Conservation (phyloP, 2,797 vertebrate genomes). For the Lithobates pipiens region DNA sequence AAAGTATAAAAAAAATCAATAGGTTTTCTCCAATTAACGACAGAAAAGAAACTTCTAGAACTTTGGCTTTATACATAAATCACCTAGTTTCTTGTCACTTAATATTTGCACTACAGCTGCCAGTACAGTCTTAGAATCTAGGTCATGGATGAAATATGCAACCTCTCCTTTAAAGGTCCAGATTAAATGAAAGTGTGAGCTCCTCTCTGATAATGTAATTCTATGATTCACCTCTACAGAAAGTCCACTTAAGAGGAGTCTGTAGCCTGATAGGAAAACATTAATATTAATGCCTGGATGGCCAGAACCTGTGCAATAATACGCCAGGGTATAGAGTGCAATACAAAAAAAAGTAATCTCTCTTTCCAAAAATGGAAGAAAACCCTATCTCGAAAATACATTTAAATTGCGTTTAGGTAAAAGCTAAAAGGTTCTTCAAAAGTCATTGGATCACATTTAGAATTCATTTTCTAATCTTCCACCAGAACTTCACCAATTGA, state of each 20-base stretch:
- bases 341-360: neutral
- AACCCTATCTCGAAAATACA: neutral
- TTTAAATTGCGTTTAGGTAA: neutral
- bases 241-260: slow-evolving; percentile 2
- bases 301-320: neutral
- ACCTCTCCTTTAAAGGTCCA: slow-evolving; percentile 2
- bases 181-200: slow-evolving; percentile 3
- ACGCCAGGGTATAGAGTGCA: neutral
- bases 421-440: too few relatives aligned
- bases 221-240: slow-evolving; percentile 5
- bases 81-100: neutral
- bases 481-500: too few relatives aligned
- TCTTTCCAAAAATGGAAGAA: neutral
- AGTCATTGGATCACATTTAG: too few relatives aligned
- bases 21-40: too few relatives aligned
- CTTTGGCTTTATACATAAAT: neutral
- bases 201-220: slow-evolving; percentile 18
- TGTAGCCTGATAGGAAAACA: slow-evolving; percentile 13
- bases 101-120: neutral
- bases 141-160: slow-evolving; percentile 12
- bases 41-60: too few relatives aligned
- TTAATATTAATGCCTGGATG: slow-evolving; percentile 30
- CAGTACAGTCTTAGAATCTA: neutral
- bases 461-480: too few relatives aligned
- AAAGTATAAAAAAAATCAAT: too few relatives aligned